A percentile compares a stretch with the other conserved stretches of the same genome.
These are phyloP conservation scores for Anoplolepis gracilipes DNA, from an alignment of 1,140 invertebrate genomes.

Conservation along the genomic window DNA sequence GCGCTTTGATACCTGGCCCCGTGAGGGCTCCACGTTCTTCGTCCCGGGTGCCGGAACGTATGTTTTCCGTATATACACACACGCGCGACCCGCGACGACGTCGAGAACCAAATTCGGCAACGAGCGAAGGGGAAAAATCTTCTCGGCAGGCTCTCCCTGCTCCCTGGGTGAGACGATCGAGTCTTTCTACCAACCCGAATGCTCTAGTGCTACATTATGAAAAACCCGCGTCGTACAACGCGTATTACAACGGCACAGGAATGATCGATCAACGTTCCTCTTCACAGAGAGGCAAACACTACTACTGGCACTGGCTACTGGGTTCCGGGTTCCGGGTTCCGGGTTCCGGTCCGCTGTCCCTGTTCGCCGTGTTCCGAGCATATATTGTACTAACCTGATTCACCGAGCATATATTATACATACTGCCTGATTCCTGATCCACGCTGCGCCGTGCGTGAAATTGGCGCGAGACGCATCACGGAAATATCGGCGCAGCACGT, in stretches of 20 bases:
- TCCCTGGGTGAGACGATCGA: no score
- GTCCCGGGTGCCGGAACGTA: background rate
- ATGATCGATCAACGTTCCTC: conserved; percentile 26
- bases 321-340: background rate
- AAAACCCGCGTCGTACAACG: conserved; percentile 5
- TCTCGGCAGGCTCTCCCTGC: background rate
- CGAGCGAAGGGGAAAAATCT: no score
- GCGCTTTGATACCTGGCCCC: conserved; percentile 20
- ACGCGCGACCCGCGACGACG: background rate
- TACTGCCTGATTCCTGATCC: background rate
- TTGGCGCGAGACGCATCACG: conserved; percentile 6
- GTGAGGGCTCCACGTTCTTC: conserved; percentile 43
- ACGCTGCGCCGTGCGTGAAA: background rate
- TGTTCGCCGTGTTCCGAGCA: background rate
- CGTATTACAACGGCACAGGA: conserved; percentile 12
- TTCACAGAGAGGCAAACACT: conserved; percentile 35
- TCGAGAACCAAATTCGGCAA: background rate
- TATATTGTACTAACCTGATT: background rate
- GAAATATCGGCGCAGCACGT: conserved; percentile 12
- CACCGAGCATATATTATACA: background rate
- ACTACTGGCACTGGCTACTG: conserved; percentile 17
- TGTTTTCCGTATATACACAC: background rate
- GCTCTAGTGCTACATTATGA: conserved; percentile 40
- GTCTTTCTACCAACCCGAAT: conserved; percentile 11
- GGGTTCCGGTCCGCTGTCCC: background rate